Percentiles rank a stretch among this genome's conserved stretches.
These are phyloP conservation scores for Drosophila prolongata DNA, from an alignment of 2,888 invertebrate species.

Conservation along the genomic window DNA sequence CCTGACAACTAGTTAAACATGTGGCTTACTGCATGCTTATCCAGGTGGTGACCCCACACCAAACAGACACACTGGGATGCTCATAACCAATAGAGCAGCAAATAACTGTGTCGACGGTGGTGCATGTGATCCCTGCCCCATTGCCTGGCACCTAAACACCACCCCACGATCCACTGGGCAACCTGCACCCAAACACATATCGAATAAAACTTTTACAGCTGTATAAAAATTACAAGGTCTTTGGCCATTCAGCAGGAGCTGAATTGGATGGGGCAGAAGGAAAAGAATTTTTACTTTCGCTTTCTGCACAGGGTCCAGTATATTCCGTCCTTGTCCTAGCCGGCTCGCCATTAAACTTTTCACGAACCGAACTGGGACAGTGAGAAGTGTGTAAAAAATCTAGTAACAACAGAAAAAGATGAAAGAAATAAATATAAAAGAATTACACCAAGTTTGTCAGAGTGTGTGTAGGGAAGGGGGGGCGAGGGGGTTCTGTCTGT, in stretches of 20 bases:
- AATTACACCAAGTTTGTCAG: slow-evolving; percentile 75
- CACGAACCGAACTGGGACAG: slow-evolving; percentile 78
- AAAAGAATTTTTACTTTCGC: slow-evolving; percentile 81
- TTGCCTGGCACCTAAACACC: slow-evolving; percentile 2
- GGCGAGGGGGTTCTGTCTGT: slow-evolving; percentile 49
- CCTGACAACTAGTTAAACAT: slow-evolving; percentile 15
- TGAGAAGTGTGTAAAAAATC: slow-evolving; percentile 66
- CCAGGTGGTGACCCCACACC: background rate
- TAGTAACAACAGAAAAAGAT: slow-evolving; percentile 79
- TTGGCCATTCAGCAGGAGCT: slow-evolving; percentile 58
- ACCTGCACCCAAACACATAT: slow-evolving; percentile 66
- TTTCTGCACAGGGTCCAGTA: slow-evolving; percentile 53
- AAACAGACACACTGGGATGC: slow-evolving; percentile 20
- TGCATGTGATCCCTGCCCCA: slow-evolving; percentile 18
- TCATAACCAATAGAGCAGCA: slow-evolving; percentile 75
- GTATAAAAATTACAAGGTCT: slow-evolving; percentile 75
- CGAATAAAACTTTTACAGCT: slow-evolving; percentile 76
- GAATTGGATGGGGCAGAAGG: slow-evolving; percentile 36
- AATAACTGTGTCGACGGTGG: slow-evolving; percentile 68
- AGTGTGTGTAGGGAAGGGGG: slow-evolving; percentile 24
- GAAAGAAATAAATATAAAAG: slow-evolving; percentile 81
- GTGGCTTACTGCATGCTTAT: slow-evolving; percentile 30
- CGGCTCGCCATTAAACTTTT: slow-evolving; percentile 78
- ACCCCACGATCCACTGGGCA: background rate
- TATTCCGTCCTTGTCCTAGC: slow-evolving; percentile 49